Evolutionary conservation across 1,140 invertebrate genomes (phyloP), one percentile per base, ranked within the genome.

Genomic region (Apis mellifera): DNA sequence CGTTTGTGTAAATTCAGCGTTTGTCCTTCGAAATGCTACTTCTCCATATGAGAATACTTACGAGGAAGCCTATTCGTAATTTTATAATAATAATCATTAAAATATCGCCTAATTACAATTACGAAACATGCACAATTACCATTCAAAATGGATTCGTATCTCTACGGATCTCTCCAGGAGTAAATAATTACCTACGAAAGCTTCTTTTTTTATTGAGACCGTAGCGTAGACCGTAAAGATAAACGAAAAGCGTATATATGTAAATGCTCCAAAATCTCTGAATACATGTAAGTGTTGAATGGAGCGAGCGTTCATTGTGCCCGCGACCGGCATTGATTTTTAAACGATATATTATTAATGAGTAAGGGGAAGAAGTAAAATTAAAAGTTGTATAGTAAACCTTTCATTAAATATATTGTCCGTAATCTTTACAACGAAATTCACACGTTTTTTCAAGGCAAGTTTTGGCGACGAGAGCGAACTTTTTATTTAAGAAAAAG

Each of bases 341-440:
- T 89, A 91, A 90, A 91, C 84, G 89, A 90, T 92, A 92, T 90
- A 92, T 91, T 91, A 90, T 89, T 83, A 42, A 42, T 42, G 83
- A 85, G 78, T 82, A 86, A 89, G 88, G 76, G 74, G 87, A 77
- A 78, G 84, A 86, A 86, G 88, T 90, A 92, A 92, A 92, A 91
- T 90, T 91, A 90, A 91, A 93, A 92, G 86, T 92, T 93, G 92
- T 93, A 93, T 93, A 93, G 92, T 93, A 92, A 93, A 93, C 84
- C 88, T 92, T 90, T 92, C 89, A 92, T 90, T 90, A 87, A 85
- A 85, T 87, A 87, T 84, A 87, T 87, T 87, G 87, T 92, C 92
- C 89, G 91, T 92, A 92, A 92, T 93, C 91, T 90, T 92, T 91
- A 94, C 93, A 94, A 94, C 93, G 93, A 94, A 91, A 89, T 89